phyloP scores from a whole-genome alignment of 2,113 vertebrate genomes.

The Thamnophis sirtalis region DNA sequence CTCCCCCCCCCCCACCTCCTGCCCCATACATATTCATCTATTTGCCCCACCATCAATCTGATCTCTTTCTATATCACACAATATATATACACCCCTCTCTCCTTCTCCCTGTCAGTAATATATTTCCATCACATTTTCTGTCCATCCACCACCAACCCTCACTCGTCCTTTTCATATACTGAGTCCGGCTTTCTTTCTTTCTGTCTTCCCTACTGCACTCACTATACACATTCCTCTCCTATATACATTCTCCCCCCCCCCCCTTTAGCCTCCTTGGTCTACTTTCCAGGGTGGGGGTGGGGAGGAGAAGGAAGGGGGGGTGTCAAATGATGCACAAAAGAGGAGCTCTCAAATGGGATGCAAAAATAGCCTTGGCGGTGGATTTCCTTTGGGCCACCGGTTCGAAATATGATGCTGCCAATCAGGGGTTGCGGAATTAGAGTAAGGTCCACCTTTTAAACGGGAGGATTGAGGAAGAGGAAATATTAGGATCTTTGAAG shows the following conservation, averaged over 20 bases:
- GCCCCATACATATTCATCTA: neutral
- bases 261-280: neutral
- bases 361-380: neutral
- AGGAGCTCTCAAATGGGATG: neutral
- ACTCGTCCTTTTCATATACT: neutral
- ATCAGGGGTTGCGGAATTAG: neutral
- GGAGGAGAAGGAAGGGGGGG: neutral
- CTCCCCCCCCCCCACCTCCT: too few relatives aligned
- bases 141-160: neutral
- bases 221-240: too few relatives aligned
- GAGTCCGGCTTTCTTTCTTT: neutral
- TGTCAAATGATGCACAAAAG: neutral
- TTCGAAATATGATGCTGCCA: neutral
- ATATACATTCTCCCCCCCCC: too few relatives aligned
- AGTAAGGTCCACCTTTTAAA: neutral
- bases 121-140: constrained; percentile 2
- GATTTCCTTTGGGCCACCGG: neutral
- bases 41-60: constrained; percentile 18
- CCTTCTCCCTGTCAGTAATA: neutral
- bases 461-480: neutral
- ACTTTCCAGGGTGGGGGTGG: neutral
- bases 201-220: neutral
- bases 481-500: neutral
- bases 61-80: constrained; percentile 6
- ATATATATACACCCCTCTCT: neutral